Evolutionary conservation across 1,140 invertebrate species (phyloP).

Genomic region (Acyrthosiphon pisum): DNA sequence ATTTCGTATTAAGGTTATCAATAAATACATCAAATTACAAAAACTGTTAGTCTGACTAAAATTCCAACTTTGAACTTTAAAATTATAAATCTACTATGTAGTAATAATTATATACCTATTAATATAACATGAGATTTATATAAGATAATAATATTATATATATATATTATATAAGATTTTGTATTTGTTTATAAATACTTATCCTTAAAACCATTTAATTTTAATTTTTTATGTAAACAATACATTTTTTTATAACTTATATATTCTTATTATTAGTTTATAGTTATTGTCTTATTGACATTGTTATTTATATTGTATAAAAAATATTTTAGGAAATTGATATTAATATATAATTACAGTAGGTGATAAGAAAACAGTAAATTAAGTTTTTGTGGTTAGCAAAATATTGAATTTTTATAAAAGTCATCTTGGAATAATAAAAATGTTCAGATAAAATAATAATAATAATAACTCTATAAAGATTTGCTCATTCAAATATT

Average conservation of each 20-base stretch:
- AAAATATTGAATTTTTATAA: neutral
- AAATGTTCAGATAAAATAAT: neutral
- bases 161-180: too few relatives aligned
- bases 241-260: neutral
- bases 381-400: neutral
- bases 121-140: too few relatives aligned
- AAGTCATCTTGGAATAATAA: too few relatives aligned
- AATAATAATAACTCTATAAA: neutral
- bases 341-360: neutral
- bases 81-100: neutral
- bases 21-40: neutral
- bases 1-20: neutral
- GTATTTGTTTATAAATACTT: neutral
- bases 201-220: neutral
- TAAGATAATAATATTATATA: neutral
- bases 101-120: neutral
- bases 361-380: neutral
- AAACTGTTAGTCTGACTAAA: too few relatives aligned
- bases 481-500: neutral
- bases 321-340: neutral
- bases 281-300: too few relatives aligned
- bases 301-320: neutral
- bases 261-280: neutral
- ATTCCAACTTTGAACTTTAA: neutral
- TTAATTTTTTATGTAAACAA: neutral